Base-by-base conservation (phyloP, 2,113 vertebrate genomes). In the Thinocorus orbignyianus region DNA sequence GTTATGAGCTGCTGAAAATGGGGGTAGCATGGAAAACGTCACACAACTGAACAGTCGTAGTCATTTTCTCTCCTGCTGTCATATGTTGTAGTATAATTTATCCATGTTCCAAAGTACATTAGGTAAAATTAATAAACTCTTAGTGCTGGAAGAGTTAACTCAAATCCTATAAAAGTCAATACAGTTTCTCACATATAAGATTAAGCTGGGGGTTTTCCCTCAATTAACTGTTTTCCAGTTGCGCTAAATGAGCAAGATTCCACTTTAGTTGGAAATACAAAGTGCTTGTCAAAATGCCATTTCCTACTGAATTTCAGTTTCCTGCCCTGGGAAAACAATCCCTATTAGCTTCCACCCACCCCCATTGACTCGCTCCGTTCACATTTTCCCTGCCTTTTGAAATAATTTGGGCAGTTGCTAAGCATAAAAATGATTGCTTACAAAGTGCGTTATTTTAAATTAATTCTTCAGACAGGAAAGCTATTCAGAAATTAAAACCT, bases 251-350 rank as follows among this genome's bases (percentile, higher is more conserved):
- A 93, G 83, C 30, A 65, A 78, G 61, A 54, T 86, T 84, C 86
- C 80, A 41, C 86, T 94, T 88, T 23, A 41, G 24, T 25, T 79
- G 55, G 73, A 84, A 93, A 95, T 84, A 95, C 52, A 90, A 96
- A 96, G 90, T 57, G 57, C 93, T 84, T 96, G 95, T 96, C 95
- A 95, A 95, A 96, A 96, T 95, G 93, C 88, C 93, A 84, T 88
- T 95, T 95, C 93, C 86, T 64, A 61, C 80, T 49, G 93, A 96
- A 90, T 96, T 94, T 86, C 88, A 84, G 86, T 85, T 90, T 92
- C 72, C 93, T 94, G 37, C 88, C 79, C 65, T 90, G 72, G 54
- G 41, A 96, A 96, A 95, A 93, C 80, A 95, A 66, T 60, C 76
- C 71, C 62, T 94, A 96, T 88, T 64, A 95, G 85, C 71, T 81